Evolutionary conservation across 2,113 vertebrate genomes (phyloP), one percentile per base, ranked within the genome.

Genomic region (Syrrhaptes paradoxus): DNA sequence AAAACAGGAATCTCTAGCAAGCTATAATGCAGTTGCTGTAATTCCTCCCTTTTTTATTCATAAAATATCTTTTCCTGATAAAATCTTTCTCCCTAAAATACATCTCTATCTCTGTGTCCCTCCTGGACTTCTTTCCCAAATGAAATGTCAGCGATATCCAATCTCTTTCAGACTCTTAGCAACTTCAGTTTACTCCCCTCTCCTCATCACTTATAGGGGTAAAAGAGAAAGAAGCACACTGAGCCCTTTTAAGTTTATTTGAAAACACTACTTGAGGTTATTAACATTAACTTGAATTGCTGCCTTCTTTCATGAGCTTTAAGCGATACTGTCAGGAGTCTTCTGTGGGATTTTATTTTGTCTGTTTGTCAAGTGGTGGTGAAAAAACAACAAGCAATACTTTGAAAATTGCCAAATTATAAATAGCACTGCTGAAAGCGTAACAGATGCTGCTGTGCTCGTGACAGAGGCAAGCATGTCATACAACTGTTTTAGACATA

Each of bases 401-500:
- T 87, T 84, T 54, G 29, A 95, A 96, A 96, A 94, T 94, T 95
- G 73, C 66, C 70, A 83, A 67, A 55, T 45, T 95, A 95, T 95
- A 97, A 97, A 97, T 87, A 96, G 93, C 87, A 90, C 78, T 95
- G 74, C 61, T 96, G 86, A 95, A 94, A 93, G 92, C 21, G 5
- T 66, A 93, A 79, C 82, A 93, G 83, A 93, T 90, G 85, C 91
- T 93, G 36, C 32, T 66, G 73, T 78, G 81, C 68, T 63, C 43
- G 9, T 75, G 71, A 97, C 36, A 82, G 51, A 85, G 70, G 68
- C 72, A 94, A 94, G 83, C 59, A 55, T 32, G 57, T 82, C 78
- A 95, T 46, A 85, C 58, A 92, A 82, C 71, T 83, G 62, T 66
- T 90, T 67, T 79, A 91, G 73, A 81, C 67, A 85, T 31, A 90